Percentiles rank a stretch among this genome's conserved stretches.
Conservation (phyloP, 1,140 invertebrate genomes). For the Mactra quadrangularis region DNA sequence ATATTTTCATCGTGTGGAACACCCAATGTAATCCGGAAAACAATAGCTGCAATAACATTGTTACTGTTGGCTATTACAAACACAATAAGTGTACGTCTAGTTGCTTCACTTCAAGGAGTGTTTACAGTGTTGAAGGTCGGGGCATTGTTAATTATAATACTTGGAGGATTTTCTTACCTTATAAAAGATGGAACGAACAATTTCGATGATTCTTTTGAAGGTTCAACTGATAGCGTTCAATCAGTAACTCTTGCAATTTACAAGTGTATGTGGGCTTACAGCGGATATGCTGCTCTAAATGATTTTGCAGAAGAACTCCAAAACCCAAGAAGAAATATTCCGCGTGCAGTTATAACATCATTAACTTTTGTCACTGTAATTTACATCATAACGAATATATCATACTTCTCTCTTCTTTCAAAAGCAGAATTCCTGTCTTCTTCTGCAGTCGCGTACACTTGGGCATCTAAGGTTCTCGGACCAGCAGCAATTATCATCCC, state of each 20-base stretch:
- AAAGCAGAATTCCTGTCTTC: conserved; percentile 35
- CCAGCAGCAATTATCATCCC: conserved; percentile 24
- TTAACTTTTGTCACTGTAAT: conserved; percentile 31
- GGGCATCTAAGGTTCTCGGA: conserved; percentile 16
- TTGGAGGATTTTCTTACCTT: conserved; percentile 34
- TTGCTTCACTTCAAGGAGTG: conserved; percentile 27
- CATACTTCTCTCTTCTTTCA: conserved; percentile 24
- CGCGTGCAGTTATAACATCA: conserved; percentile 22
- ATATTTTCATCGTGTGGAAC: conserved; percentile 43
- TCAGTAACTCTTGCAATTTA: conserved; percentile 31
- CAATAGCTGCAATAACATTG: conserved; percentile 27
- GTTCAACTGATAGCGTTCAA: conserved; percentile 28
- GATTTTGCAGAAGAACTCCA: conserved; percentile 29
- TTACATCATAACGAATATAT: conserved; percentile 49
- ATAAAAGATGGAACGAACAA: conserved; percentile 37
- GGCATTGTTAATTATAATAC: conserved; percentile 19
- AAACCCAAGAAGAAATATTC: conserved; percentile 36
- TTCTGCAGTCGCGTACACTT: conserved; percentile 20
- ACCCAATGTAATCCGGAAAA: conserved; percentile 46
- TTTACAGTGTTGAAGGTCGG: conserved; percentile 26
- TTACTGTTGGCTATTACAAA: conserved; percentile 56
- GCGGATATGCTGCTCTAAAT: conserved; percentile 30
- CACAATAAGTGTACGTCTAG: conserved; percentile 24
- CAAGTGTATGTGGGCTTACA: conserved; percentile 55
- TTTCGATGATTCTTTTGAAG: conserved; percentile 30